Evolutionary conservation across 2,888 invertebrate genomes (phyloP).

Genomic region (Aphidoletes aphidimyza): DNA sequence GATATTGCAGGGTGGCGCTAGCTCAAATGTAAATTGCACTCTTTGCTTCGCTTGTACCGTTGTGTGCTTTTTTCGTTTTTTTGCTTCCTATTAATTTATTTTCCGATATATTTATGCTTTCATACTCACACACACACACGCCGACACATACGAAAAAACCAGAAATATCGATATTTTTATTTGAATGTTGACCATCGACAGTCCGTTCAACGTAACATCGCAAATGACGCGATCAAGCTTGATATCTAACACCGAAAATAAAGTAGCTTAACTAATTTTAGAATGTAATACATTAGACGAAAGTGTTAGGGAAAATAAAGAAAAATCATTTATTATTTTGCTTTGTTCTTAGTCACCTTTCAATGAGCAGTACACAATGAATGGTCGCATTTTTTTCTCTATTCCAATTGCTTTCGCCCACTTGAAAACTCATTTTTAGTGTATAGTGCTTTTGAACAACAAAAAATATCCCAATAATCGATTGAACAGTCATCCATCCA

Average conservation of each 20-base stretch:
- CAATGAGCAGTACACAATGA: too few species aligned
- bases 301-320: not conserved
- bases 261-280: not conserved
- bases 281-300: not conserved
- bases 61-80: not conserved
- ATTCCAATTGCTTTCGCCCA: not conserved
- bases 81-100: not conserved
- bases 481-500: too few species aligned
- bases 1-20: not conserved
- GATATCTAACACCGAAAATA: not conserved
- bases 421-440: too few species aligned
- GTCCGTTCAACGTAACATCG: not conserved
- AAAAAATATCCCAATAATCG: too few species aligned
- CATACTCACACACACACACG: too few species aligned
- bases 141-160: not conserved
- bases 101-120: not conserved
- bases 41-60: not conserved
- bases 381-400: not conserved
- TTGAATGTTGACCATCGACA: not conserved
- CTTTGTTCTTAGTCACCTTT: not conserved
- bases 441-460: too few species aligned
- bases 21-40: not conserved
- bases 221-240: not conserved
- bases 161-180: not conserved
- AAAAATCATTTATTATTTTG: not conserved